Conservation (phyloP, 2,797 vertebrate genomes). For the Cichlasoma orientale region DNA sequence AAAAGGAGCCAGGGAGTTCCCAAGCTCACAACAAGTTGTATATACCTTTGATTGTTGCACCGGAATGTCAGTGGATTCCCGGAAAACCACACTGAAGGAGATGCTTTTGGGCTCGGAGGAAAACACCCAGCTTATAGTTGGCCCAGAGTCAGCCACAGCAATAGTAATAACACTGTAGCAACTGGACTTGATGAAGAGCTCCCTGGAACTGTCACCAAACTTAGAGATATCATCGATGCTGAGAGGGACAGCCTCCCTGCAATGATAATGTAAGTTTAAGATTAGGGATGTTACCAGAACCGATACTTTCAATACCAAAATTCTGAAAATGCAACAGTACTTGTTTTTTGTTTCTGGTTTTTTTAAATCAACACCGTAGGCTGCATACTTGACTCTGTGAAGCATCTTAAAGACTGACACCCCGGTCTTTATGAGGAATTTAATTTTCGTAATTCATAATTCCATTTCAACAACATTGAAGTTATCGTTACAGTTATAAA, state of each 20-base stretch:
- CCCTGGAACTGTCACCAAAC: slow-evolving; percentile 87
- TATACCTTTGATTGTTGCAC: slow-evolving; percentile 91
- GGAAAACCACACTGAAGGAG: slow-evolving; percentile 91
- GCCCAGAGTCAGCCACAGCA: slow-evolving; percentile 79
- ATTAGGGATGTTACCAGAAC: neutral
- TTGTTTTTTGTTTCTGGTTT: too few relatives aligned
- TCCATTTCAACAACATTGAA: too few relatives aligned
- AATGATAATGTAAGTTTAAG: neutral
- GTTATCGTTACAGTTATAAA: too few relatives aligned
- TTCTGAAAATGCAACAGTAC: neutral
- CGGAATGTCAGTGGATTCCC: slow-evolving; percentile 78
- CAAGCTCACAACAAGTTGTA: neutral
- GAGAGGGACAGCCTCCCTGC: slow-evolving; percentile 85
- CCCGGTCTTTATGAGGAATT: too few relatives aligned
- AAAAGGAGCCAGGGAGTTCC: neutral
- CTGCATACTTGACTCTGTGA: too few relatives aligned
- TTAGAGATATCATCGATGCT: slow-evolving; percentile 85
- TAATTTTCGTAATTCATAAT: too few relatives aligned
- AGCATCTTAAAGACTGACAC: too few relatives aligned
- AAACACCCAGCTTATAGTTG: slow-evolving; percentile 92
- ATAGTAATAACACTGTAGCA: slow-evolving; percentile 91
- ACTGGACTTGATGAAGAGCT: slow-evolving; percentile 92
- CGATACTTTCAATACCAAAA: neutral
- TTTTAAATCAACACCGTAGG: too few relatives aligned
- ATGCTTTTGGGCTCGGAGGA: slow-evolving; percentile 95